These are phyloP conservation scores for Lethenteron reissneri DNA, from an alignment of 2,113 vertebrate genomes.

Conservation along the genomic window DNA sequence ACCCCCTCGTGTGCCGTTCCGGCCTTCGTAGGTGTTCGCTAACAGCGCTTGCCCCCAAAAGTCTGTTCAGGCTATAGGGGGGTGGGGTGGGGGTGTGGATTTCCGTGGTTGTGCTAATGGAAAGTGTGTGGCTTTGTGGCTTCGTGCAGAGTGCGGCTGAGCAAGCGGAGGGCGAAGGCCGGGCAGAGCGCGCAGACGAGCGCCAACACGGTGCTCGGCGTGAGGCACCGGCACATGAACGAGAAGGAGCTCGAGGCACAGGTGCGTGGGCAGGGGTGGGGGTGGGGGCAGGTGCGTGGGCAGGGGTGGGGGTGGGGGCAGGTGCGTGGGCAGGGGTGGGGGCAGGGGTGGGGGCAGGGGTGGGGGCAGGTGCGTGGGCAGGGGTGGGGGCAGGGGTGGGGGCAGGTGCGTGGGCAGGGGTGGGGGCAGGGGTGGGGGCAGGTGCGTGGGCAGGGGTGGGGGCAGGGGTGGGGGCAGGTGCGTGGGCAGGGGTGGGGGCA, in stretches of 20 bases:
- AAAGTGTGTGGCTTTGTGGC: no score
- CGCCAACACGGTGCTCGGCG: conserved; percentile 65
- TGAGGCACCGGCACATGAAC: conserved; percentile 82
- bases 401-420: neutral
- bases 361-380: neutral
- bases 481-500: neutral
- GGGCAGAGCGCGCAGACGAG: conserved; percentile 45
- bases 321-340: no score
- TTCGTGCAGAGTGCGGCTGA: conserved; percentile 46
- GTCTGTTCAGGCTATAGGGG: no score
- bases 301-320: no score
- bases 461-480: neutral
- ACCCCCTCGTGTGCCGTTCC: no score
- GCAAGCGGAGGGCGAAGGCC: conserved; percentile 65
- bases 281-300: no score
- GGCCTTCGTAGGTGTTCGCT: no score
- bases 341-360: neutral
- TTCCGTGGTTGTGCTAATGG: no score
- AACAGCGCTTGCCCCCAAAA: no score
- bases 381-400: neutral
- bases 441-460: neutral
- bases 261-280: conserved; percentile 19
- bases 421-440: no score
- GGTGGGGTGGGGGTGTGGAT: no score
- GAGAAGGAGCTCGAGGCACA: conserved; percentile 77